Evolutionary conservation across 2,797 vertebrate species (phyloP), one percentile per base, ranked within the genome.

Genomic region (Benthosema pterotum): DNA sequence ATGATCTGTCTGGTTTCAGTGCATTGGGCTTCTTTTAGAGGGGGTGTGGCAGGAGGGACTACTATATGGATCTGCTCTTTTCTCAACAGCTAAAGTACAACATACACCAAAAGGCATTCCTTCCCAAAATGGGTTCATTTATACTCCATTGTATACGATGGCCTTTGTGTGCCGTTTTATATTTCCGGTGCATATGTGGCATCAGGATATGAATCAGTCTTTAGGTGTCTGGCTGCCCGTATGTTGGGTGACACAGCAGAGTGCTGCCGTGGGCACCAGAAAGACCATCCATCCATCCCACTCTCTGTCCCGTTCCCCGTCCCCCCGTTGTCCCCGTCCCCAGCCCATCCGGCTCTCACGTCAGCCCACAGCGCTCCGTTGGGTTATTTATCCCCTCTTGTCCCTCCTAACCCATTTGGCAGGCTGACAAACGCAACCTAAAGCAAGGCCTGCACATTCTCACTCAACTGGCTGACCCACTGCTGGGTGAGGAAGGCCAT

Each of bases 391-490:
- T 19, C 50, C 63, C 63, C 43, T 62, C 43, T n/a, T 61, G 9
- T 60, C 65, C 68, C 68, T 71, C 66, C 38, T 79, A 79, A 86
- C 69, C 69, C 74, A 78, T 84, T 88, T 86, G 84, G 79, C 86
- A 63, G 60, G 46, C 75, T 78, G 75, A 70, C 76, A 68, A n/a
- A 69, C 28, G 64, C 78, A 73, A 87, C 85, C 38, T 62, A 38
- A 84, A 77, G 77, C 70, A 13, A n/a, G 67, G 69, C 58, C 71
- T 42, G 61, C 63, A 1, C 69, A 58, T 63, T 71, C 80, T 86
- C 73, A 15, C 75, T 84, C 74, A n/a, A 45, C 74, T 75, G 70
- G 72, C 75, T 63, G 75, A 74, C 80, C 75, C 68, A 58, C 50
- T 54, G 52, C 79, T n/a, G 74, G 72, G 68, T 19, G 47, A 76